phyloP scores from a whole-genome alignment of 2,113 vertebrate genomes.

The Promerops cafer region DNA sequence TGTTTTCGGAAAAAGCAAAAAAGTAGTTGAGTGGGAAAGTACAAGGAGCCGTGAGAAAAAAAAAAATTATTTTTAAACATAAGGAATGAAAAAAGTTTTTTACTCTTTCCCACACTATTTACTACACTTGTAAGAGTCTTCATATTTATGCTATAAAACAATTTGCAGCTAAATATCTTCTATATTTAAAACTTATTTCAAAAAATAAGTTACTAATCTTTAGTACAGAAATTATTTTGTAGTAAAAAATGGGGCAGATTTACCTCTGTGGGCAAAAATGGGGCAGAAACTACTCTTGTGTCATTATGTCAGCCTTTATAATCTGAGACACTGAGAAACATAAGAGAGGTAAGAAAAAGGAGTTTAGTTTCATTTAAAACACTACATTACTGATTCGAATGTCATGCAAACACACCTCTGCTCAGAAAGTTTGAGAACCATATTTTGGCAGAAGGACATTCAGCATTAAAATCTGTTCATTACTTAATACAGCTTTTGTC shows the following conservation, averaged over 20 bases:
- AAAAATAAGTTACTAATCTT: background rate
- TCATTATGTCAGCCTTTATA: background rate
- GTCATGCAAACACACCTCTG: background rate
- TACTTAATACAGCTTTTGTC: background rate
- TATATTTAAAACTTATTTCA: background rate
- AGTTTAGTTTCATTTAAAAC: background rate
- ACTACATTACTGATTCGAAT: background rate
- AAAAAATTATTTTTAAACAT: background rate
- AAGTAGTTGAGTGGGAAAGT: background rate
- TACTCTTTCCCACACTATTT: background rate
- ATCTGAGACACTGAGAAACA: background rate
- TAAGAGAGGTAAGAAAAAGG: background rate
- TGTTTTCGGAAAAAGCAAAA: background rate
- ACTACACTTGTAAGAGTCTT: background rate
- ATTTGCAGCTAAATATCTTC: background rate
- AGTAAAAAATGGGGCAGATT: background rate
- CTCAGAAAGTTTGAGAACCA: background rate
- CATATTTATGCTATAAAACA: background rate
- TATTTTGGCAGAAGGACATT: background rate
- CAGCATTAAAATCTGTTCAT: background rate
- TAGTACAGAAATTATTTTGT: background rate
- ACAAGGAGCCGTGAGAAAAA: fast-evolving
- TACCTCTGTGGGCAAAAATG: background rate
- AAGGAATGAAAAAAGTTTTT: background rate
- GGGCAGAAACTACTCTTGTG: background rate